Evolutionary conservation across 2,797 vertebrate genomes (phyloP).

Genomic region (Lagorchestes hirsutus): DNA sequence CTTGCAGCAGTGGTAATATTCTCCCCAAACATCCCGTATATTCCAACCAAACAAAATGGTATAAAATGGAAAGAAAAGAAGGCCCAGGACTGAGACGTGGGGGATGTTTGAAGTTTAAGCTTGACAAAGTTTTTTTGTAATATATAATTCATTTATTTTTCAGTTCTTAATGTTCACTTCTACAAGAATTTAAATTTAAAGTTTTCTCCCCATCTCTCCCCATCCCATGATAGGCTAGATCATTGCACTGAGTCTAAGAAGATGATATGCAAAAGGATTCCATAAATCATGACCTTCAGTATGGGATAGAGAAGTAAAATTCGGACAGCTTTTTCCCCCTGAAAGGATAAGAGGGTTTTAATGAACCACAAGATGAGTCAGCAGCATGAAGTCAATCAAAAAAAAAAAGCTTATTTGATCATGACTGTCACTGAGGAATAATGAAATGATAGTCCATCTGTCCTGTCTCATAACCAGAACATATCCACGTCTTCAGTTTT

Average conservation of each 20-base stretch:
- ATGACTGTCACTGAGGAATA: background rate
- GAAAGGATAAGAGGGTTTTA: background rate
- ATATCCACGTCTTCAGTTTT: background rate
- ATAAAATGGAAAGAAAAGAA: too few relatives aligned
- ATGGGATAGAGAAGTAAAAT: background rate
- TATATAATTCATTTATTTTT: too few relatives aligned
- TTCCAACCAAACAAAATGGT: too few relatives aligned
- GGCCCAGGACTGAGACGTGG: too few relatives aligned
- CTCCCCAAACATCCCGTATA: too few relatives aligned
- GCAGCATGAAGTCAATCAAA: background rate
- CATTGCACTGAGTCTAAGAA: background rate
- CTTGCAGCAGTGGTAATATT: too few relatives aligned
- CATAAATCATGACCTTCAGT: background rate
- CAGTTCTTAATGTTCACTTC: too few relatives aligned
- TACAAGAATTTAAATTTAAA: too few relatives aligned
- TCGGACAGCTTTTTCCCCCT: background rate
- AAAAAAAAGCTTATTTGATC: background rate
- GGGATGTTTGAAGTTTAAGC: too few relatives aligned
- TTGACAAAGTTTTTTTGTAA: too few relatives aligned
- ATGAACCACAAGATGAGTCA: background rate
- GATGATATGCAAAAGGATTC: background rate
- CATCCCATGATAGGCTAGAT: background rate
- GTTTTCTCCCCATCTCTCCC: too few relatives aligned
- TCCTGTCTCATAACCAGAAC: background rate
- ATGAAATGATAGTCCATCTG: background rate